A percentile compares a stretch with the other conserved stretches of the same genome.
Evolutionary conservation across 2,113 vertebrate genomes (phyloP).

Genomic region (Tor tambroides): DNA sequence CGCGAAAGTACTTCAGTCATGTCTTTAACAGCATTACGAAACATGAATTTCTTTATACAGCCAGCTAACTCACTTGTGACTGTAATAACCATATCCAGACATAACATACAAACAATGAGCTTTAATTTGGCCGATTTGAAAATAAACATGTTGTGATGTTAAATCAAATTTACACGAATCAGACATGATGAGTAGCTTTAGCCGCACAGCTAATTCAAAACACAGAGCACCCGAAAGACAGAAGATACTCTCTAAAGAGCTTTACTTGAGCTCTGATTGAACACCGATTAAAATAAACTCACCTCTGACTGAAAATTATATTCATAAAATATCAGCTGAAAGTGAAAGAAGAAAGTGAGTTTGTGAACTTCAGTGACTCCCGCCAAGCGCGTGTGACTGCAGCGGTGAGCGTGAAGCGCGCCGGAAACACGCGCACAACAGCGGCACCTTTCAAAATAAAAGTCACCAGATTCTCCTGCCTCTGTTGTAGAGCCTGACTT

Average conservation of each 20-base stretch:
- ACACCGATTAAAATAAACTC: background rate
- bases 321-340: constrained; percentile 32
- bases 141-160: no score
- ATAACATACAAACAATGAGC: background rate
- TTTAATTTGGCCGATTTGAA: background rate
- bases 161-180: background rate
- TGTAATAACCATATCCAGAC: background rate
- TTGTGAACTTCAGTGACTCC: constrained; percentile 10
- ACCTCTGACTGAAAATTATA: background rate
- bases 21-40: no score
- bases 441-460: constrained; percentile 34
- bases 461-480: background rate
- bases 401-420: background rate
- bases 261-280: background rate
- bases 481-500: background rate
- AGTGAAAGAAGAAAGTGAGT: background rate
- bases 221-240: no score
- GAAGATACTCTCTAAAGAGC: no score
- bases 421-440: background rate
- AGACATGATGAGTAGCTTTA: constrained; percentile 7
- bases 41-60: background rate
- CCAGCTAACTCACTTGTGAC: background rate
- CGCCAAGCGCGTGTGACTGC: constrained; percentile 16
- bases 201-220: constrained; percentile 7
- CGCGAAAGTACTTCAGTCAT: no score